phyloP scores from a whole-genome alignment of 2,888 invertebrate species.

The Limnephilus marmoratus region DNA sequence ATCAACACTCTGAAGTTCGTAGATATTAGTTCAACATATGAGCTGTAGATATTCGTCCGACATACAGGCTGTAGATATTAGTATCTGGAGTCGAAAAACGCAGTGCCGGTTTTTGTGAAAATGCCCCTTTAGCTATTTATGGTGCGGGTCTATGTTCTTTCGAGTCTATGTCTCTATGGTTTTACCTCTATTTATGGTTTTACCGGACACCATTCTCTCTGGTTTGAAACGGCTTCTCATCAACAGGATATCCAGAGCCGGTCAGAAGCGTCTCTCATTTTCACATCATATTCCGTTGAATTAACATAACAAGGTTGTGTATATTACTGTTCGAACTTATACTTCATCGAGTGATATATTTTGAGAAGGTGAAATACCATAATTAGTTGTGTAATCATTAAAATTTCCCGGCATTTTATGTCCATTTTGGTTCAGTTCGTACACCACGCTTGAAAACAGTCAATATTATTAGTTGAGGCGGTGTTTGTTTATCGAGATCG shows the following conservation, averaged over 20 bases:
- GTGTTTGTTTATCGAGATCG: neutral
- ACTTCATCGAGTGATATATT: neutral
- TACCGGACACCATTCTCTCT: slow-evolving; percentile 20
- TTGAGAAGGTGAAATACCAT: neutral
- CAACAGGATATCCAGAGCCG: slow-evolving; percentile 19
- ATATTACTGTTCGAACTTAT: neutral
- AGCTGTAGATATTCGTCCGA: too few relatives aligned
- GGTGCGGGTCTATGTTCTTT: neutral
- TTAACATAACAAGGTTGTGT: slow-evolving; percentile 2
- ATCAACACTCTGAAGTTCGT: too few relatives aligned
- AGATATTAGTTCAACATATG: too few relatives aligned
- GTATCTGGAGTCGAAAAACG: too few relatives aligned
- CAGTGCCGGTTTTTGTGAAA: too few relatives aligned
- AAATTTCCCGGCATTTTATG: slow-evolving; percentile 32
- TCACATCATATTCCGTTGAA: neutral
- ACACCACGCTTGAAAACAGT: slow-evolving; percentile 34
- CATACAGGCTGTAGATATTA: too few relatives aligned
- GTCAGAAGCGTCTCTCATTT: slow-evolving; percentile 8
- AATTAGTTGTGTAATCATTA: neutral
- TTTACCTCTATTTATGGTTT: neutral
- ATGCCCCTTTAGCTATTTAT: neutral
- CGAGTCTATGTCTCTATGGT: neutral
- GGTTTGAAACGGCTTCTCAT: slow-evolving; percentile 35
- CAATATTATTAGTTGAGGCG: slow-evolving; percentile 5
- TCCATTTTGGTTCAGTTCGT: neutral